Percentiles rank a stretch among this genome's conserved stretches.
phyloP scores from a whole-genome alignment of 2,797 vertebrate species.

The Tachyglossus aculeatus region DNA sequence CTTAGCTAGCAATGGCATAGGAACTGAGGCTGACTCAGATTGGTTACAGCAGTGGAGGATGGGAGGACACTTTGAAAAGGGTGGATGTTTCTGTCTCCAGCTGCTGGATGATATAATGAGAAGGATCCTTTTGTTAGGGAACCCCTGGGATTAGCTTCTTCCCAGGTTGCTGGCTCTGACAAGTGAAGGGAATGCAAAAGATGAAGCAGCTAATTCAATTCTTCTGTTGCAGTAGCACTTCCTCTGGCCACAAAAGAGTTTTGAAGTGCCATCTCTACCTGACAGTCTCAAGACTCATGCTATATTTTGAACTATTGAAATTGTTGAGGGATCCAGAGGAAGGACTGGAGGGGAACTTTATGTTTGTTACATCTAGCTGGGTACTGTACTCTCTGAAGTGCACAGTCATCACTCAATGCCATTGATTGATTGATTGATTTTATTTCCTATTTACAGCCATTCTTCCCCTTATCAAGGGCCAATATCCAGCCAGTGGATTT shows the following conservation, averaged over 20 bases:
- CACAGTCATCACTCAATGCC: too few relatives aligned
- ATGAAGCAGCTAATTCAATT: neutral
- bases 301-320: neutral
- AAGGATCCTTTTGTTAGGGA: neutral
- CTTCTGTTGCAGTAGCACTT: neutral
- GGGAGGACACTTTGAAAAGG: neutral
- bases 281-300: neutral
- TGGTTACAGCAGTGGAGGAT: neutral
- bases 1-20: neutral
- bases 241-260: neutral
- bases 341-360: neutral
- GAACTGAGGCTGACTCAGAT: neutral
- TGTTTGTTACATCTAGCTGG: neutral
- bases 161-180: neutral
- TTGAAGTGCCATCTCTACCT: neutral
- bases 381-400: too few relatives aligned
- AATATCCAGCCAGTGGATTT: too few relatives aligned
- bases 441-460: too few relatives aligned
- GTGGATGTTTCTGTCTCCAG: neutral
- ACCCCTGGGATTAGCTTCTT: neutral
- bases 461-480: too few relatives aligned
- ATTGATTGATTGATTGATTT: too few relatives aligned
- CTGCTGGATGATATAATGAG: neutral
- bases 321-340: neutral
- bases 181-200: neutral